Conservation (phyloP, 2,888 invertebrate genomes). For the Lymantria dispar region DNA sequence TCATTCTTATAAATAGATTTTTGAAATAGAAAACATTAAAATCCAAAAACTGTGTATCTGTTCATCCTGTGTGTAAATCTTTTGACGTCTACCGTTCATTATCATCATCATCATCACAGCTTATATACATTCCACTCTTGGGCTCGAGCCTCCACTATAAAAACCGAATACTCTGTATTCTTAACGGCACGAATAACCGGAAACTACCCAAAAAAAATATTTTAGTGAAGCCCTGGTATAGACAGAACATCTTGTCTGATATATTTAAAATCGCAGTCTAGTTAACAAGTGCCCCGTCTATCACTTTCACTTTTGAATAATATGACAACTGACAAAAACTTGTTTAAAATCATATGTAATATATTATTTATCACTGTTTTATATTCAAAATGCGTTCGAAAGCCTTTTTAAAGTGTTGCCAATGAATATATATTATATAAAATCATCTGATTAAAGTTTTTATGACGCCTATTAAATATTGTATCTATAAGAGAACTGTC, state of each 20-base stretch:
- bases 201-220: too few species aligned
- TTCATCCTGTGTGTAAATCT: too few species aligned
- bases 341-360: constrained; percentile 20
- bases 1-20: too few species aligned
- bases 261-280: constrained; percentile 26
- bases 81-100: too few species aligned
- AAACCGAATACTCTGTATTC: too few species aligned
- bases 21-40: too few species aligned
- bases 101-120: too few species aligned
- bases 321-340: constrained; percentile 10
- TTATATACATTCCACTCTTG: too few species aligned
- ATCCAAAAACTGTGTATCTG: too few species aligned
- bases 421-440: constrained; percentile 6
- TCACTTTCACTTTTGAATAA: constrained; percentile 33
- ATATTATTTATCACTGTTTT: constrained; percentile 11
- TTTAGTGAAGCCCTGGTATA: too few species aligned
- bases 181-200: too few species aligned
- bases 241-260: constrained; percentile 9
- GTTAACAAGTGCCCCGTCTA: constrained; percentile 11
- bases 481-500: not conserved
- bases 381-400: constrained; percentile 20
- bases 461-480: not conserved
- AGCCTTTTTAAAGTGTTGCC: constrained; percentile 10
- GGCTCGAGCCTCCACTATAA: too few species aligned
- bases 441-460: not conserved